Base-by-base conservation (phyloP, 2,888 invertebrate genomes). In the Drosophila ustulata region DNA sequence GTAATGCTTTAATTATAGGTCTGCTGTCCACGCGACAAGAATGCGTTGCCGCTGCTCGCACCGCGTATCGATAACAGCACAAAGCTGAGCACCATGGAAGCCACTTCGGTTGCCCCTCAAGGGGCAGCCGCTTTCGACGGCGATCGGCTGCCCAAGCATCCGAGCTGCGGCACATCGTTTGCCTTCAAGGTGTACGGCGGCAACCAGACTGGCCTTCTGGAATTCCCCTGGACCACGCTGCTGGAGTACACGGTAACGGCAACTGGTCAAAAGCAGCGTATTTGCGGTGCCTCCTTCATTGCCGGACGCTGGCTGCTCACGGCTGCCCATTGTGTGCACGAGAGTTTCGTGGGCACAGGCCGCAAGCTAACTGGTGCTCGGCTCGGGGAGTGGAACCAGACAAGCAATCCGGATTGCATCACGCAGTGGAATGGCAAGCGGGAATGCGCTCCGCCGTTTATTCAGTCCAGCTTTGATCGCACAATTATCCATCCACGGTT, bases 401-500 rank as follows among this genome's bases (percentile, higher is more conserved):
- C 93, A 0, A 94, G 93, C 3, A 87, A 92, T 0, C 73, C 71
- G 3, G 96, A 96, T 82, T 96, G 96, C 82, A 78, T 94, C 0
- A 78, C 76, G 0, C 75, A 93, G 0, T 13, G 18, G 34, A 66
- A 62, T 4, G 83, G 81, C 1, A 28, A 13, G n/a, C 77, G 76
- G 0, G 93, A 93, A 52, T 96, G 96, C 89, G 93, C 94, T 2
- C 93, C 93, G 1, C 91, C 93, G 0, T 93, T 94, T 0, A 83
- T 94, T 8, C 94, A 95, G 80, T 91, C 95, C 0, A 92, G 92
- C 0, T 92, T 96, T 5, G 95, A 95, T 72, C 93, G 94, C 68
- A 91, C 92, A 47, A 94, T 95, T 25, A 91, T 94, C 0, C 96
- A 96, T 84, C 94, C 94, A 71, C 78, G 91, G 0, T 96, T 96